Evolutionary conservation across 2,113 vertebrate genomes (phyloP), one percentile per base, ranked within the genome.

Genomic region (Archilochus colubris): DNA sequence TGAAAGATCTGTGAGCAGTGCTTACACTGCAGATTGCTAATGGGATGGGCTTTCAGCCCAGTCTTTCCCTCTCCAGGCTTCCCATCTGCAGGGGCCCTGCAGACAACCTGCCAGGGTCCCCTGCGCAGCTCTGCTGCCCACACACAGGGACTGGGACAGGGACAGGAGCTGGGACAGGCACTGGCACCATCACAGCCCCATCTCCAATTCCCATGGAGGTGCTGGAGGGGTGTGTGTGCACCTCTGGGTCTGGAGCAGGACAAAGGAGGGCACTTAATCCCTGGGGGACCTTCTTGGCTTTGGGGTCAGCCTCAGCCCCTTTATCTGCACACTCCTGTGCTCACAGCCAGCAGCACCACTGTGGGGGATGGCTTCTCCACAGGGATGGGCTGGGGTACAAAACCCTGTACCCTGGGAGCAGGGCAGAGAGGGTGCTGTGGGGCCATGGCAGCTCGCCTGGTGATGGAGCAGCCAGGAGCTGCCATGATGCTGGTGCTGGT

Each of bases 51-150:
- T 81, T 77, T 64, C 57, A 53, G 78, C 3, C 0, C 2, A 2
- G 4, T 74, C 83, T 77, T 54, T 81, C 24, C 19, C 16, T 76
- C 33, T 38, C 4, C 1, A 31, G 20, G 28, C 15, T 79, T 63
- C 58, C 18, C 2, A 2, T 24, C 54, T 59, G 22, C 53, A 24
- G 31, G 22, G 22, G 3, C 33, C 10, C 44, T 54, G 61, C 50
- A 59, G 54, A 15, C 0, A 5, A 61, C 28, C 63, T 44, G 30
- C 48, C 55, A 18, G n/a, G 58, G 55, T 6, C 24, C 27, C 9
- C 44, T 1, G 1, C n/a, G 4, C 0, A 0, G 51, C 3, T 3
- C 28, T 0, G 0, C 2, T 3, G 18, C 28, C 40, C 3, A 3
- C 44, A 58, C 11, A 22, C 28, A 38, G 44, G 12, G 23, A 27